Evolutionary conservation across 2,797 vertebrate species (phyloP), one percentile per base, ranked within the genome.

Genomic region (Hydrocynus forskahlii): DNA sequence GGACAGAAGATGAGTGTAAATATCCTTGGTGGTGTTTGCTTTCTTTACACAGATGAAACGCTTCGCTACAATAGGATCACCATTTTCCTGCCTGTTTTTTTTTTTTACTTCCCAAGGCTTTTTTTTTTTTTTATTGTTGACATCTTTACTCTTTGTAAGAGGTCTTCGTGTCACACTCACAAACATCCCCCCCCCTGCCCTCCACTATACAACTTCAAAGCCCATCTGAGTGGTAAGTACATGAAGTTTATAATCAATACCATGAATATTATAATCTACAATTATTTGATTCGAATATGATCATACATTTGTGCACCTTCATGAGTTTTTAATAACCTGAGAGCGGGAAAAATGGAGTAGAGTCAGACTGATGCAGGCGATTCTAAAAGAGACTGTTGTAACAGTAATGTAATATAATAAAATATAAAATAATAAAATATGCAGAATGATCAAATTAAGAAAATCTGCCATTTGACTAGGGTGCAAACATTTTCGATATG

Each of bases 31-130:
- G 5, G 35, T 59, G 72, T 45, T 68, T 69, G 74, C 54, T 80
- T 76, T 80, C 48, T 77, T 80, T 73, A 82, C 59, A 45, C 45
- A 63, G 63, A 62, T 62, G 70, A 63, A 77, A 35, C 35, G 50
- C 59, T 69, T 76, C 48, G 8, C 75, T 25, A 63, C 13, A 77
- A 76, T 64, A 64, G 40, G 62, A 81, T 63, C 75, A 50, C 52
- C 40, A 23, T 55, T 57, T 23, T 19, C 9, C 21, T 14, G 70
- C 80, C 73, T 76, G 79, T 60, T 60, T 60, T n/a, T n/a, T n/a
- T n/a, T n/a, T n/a, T 57, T 59, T 59, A 59, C 23, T 57, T 50
- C 69, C 45, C 25, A 21, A 14, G 5, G 17, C 25, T 0, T 23
- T 5, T 70, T 70, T 50, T n/a, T n/a, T n/a, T n/a, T n/a, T 43